Base-by-base conservation (phyloP, 2,113 vertebrate species). In the Tachysurus fulvidraco region DNA sequence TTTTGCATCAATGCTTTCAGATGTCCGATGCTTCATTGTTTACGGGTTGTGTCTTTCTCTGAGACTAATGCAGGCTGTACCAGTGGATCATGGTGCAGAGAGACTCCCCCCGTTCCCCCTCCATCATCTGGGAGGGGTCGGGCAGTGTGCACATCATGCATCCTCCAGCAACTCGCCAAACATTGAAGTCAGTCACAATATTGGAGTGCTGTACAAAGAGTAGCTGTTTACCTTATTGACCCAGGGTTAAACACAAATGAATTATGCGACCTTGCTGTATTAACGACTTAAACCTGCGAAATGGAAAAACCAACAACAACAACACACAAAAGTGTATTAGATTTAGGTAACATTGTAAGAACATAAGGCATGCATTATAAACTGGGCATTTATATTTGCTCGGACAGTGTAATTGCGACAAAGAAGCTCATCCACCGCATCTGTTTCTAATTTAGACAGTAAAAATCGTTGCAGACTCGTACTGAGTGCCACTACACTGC, bases 161-260 rank as follows among this genome's bases (percentile, higher is more conserved):
- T 83, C 36, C 89, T 90, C 90, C 30, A 85, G 14, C 83, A 12
- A 81, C 78, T 81, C 30, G 21, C 10, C 78, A 81, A 11, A 60
- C 78, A 81, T 1, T 81, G 30, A 44, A 81, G 55, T 44, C n/a
- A 80, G 28, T 41, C 17, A 57, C 54, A 77, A 77, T 19, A 73
- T 19, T 73, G 5, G 25, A 54, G 13, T 57, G 52, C n/a, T 55
- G 30, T 78, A 55, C n/a, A 55, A 54, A 52, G 46, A n/a, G 13
- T 25, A 3, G 21, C 54, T 57, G 28, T 3, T 79, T 36, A 57
- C 3, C 9, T 4, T 21, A 36, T 4, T 55, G 12, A 17, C 46
- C 25, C 46, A 50, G 8, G 30, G 1, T 19, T n/a, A 50, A 77
- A 25, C 41, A 55, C 21, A 19, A 11, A 80, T 59, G 28, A 55